These are phyloP conservation scores for Alouatta caraya DNA, from an alignment of 2,797 vertebrate species.

Conservation along the genomic window DNA sequence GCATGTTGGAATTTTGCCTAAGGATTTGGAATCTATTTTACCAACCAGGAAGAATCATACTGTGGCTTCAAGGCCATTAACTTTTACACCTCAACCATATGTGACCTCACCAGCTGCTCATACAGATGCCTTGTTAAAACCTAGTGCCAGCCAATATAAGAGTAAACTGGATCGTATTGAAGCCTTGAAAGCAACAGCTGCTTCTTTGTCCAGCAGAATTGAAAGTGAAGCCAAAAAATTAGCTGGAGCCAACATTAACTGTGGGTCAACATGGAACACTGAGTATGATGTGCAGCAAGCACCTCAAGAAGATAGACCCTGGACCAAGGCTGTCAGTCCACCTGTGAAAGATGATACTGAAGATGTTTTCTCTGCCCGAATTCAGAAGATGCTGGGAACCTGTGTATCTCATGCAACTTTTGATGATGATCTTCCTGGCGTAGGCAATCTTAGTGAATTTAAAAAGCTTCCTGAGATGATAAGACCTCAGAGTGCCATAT, in stretches of 20 bases:
- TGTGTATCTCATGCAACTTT: constrained; percentile 87
- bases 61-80: constrained; percentile 63
- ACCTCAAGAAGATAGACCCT: constrained; percentile 78
- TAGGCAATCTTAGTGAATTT: constrained; percentile 87
- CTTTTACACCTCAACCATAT: constrained; percentile 75
- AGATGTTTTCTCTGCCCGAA: constrained; percentile 83
- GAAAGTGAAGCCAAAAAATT: constrained; percentile 94
- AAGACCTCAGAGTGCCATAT: constrained; percentile 79
- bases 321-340: constrained; percentile 86
- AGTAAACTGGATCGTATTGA: constrained; percentile 93
- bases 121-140: constrained; percentile 79
- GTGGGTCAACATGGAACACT: constrained; percentile 82
- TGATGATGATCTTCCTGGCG: constrained; percentile 89
- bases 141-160: constrained; percentile 81
- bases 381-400: constrained; percentile 88
- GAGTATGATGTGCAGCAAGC: constrained; percentile 81
- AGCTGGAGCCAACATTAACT: constrained; percentile 89
- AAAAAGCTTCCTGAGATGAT: constrained; percentile 84
- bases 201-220: constrained; percentile 93
- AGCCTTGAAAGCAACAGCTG: constrained; percentile 95
- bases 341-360: constrained; percentile 85
- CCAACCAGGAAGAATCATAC: constrained; percentile 78
- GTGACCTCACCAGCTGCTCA: constrained; percentile 75
- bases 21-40: constrained; percentile 81
- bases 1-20: constrained; percentile 81